These are phyloP conservation scores for Adrianichthys oophorus DNA, from an alignment of 2,797 vertebrate species.

Conservation along the genomic window DNA sequence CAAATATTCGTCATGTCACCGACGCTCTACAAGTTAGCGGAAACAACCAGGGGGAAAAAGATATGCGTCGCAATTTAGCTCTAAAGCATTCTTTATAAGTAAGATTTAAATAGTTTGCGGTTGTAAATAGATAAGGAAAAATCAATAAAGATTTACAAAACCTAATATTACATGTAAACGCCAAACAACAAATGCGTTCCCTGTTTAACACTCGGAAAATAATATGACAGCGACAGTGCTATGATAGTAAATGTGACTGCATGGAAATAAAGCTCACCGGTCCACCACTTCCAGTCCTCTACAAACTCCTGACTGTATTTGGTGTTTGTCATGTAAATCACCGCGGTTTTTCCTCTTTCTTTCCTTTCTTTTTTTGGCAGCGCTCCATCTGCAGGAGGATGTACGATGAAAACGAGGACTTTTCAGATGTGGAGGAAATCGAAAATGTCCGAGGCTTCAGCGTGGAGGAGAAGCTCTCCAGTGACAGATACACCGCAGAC, in stretches of 20 bases:
- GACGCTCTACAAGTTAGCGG: conserved; percentile 20
- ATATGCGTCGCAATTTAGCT: not conserved
- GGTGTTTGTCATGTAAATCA: conserved; percentile 22
- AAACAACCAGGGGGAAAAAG: not conserved
- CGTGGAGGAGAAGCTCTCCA: conserved; percentile 91
- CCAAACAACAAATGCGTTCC: no score
- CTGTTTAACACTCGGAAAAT: no score
- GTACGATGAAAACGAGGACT: conserved; percentile 93
- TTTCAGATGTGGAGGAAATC: conserved; percentile 95
- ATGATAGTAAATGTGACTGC: no score
- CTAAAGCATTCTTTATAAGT: not conserved
- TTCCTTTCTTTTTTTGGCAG: conserved; percentile 59
- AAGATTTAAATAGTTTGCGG: no score
- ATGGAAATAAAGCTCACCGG: no score
- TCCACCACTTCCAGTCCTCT: no score
- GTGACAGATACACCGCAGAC: conserved; percentile 81
- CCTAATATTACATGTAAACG: no score
- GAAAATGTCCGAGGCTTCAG: conserved; percentile 90
- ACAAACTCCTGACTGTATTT: not conserved
- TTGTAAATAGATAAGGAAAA: no score
- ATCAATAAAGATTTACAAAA: no score
- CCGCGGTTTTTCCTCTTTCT: conserved; percentile 20
- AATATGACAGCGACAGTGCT: no score
- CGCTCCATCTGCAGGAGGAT: conserved; percentile 90
- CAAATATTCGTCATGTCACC: conserved; percentile 42